These are phyloP conservation scores for Potamarius usumacintae DNA, from an alignment of 2,113 vertebrate species.

Conservation along the genomic window DNA sequence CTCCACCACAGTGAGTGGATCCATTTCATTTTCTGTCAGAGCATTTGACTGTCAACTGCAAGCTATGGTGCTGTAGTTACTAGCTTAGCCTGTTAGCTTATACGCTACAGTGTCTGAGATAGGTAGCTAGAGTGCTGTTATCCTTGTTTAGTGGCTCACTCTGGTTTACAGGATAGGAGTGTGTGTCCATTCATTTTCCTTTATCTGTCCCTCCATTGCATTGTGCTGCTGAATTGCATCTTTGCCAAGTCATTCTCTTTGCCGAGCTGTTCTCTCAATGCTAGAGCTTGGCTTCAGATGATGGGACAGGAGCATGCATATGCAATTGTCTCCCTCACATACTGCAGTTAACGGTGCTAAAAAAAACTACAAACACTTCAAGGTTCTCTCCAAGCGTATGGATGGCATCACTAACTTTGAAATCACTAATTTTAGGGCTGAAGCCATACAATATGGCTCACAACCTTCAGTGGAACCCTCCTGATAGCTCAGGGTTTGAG, in stretches of 20 bases:
- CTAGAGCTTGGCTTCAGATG: background rate
- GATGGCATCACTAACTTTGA: background rate
- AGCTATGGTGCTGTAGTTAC: background rate
- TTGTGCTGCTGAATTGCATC: background rate
- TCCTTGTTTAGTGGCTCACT: background rate
- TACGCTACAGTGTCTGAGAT: background rate
- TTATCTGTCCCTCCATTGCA: background rate
- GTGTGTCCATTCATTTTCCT: background rate
- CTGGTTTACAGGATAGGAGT: background rate
- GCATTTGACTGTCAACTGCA: background rate
- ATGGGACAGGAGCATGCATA: background rate
- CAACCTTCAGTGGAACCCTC: background rate
- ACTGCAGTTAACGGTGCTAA: background rate
- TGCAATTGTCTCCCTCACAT: background rate
- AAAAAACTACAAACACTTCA: background rate
- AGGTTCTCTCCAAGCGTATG: background rate
- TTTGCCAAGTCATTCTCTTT: background rate
- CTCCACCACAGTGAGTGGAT: background rate
- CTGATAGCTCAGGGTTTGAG: background rate
- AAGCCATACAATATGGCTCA: background rate
- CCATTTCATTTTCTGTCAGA: background rate
- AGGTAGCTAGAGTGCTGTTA: background rate
- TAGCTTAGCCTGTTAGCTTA: background rate
- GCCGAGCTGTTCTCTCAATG: background rate
- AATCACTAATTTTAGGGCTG: background rate